Base-by-base conservation (phyloP, 2,797 vertebrate genomes). In the Tarsius wallacei region DNA sequence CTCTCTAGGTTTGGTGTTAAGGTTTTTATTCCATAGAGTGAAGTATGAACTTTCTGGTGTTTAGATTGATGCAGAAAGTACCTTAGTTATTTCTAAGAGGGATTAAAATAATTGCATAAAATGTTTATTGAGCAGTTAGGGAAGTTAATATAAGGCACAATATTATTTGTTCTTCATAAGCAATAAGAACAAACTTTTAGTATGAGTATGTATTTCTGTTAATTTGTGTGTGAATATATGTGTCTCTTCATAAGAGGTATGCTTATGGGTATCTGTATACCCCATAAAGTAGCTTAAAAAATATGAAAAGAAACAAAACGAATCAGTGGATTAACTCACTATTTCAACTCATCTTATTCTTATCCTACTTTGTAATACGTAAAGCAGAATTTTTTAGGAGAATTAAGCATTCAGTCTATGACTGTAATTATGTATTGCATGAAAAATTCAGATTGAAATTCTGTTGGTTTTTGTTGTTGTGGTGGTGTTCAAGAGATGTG, bases 401-500 rank as follows among this genome's bases (percentile, higher is more conserved):
- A 87, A 31, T 14, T 77, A 53, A 90, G 57, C 55, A 33, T 2
- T 85, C 19, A 81, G 63, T 70, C 22, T 96, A 2, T 68, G 19
- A 66, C 31, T 71, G 4, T 90, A 78, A 64, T 85, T 95, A 57
- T 57, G 15, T 93, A 24, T 89, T 84, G 61, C 11, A 7, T 78
- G 53, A 70, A 51, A 33, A 1, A 31, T 89, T 88, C 47, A 82
- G 14, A 61, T 63, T 83, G 55, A 86, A 90, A 83, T 81, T 73
- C 13, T 71, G 4, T 91, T 64, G 59, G 73, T 36, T 63, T 26
- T 70, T 96, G n/a, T 55, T 33, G 33, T 64, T 33, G 42, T 76
- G 33, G 80, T 94, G 97, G 87, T 78, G 15, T 83, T 97, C 22
- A 97, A 99, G 99, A 99, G 98, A 99, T 99, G 99, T 99, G 99